A percentile compares a stretch with the other conserved stretches of the same genome.
Evolutionary conservation across 2,888 invertebrate species (phyloP).

Genomic region (Vanessa cardui): DNA sequence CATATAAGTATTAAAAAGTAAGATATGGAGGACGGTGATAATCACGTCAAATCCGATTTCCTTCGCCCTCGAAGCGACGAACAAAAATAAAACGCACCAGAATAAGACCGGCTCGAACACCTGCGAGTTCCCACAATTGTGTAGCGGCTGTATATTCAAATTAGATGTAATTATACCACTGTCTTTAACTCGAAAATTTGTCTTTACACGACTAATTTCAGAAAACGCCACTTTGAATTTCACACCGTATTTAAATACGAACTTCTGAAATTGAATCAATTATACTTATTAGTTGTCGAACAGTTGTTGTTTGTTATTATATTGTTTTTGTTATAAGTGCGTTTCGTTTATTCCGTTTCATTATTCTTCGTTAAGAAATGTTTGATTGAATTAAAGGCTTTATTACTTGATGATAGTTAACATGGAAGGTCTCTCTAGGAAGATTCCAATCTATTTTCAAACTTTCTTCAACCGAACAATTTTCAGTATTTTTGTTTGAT

Average conservation of each 20-base stretch:
- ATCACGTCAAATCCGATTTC: slow-evolving; percentile 35
- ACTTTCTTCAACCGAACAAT: no score
- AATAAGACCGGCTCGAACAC: slow-evolving; percentile 40
- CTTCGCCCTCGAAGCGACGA: slow-evolving; percentile 17
- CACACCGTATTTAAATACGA: slow-evolving; percentile 17
- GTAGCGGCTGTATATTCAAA: slow-evolving; percentile 45
- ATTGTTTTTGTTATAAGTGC: no score
- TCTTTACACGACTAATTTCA: slow-evolving; percentile 30
- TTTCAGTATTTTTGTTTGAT: no score
- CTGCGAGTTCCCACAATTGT: slow-evolving; percentile 47
- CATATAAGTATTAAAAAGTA: slow-evolving; percentile 21
- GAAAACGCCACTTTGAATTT: slow-evolving; percentile 20
- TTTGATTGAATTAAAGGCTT: no score
- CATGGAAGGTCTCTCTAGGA: no score
- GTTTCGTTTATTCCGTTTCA: background rate
- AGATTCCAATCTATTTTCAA: no score
- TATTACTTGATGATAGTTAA: no score
- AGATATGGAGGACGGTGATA: slow-evolving; percentile 25
- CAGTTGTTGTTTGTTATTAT: background rate
- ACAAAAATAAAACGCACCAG: slow-evolving; percentile 37
- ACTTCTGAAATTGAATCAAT: slow-evolving; percentile 19
- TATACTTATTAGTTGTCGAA: slow-evolving; percentile 4
- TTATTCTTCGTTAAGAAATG: no score
- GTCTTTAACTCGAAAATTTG: slow-evolving; percentile 43
- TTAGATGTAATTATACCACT: slow-evolving; percentile 45